Base-by-base conservation (phyloP, 2,888 invertebrate species). In the Stratiomys singularior region DNA sequence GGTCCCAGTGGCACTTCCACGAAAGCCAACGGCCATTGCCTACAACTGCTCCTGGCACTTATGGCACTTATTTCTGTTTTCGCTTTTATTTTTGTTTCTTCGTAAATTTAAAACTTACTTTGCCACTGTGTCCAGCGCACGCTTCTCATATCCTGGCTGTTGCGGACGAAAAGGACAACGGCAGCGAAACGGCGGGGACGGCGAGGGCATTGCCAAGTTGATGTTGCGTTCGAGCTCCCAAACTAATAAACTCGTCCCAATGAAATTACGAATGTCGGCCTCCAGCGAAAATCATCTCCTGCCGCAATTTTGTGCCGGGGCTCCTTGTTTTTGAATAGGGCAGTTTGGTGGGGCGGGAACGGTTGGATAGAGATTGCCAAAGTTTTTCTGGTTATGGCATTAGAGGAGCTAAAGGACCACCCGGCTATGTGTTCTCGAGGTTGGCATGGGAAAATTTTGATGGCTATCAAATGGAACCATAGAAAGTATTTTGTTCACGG, bases 221-320 rank as follows among this genome's bases (percentile, higher is more conserved):
- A 28, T 18, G 72, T 72, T 37, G 27, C 58, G 60, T 37, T 58
- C 18, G 30, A 23, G 15, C 60, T 58, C 25, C 74, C 9, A 58
- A 58, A 74, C 74, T 74, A 74, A 74, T 74, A 58, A 58, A 74
- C 74, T 74, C 58, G 37, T 28, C 60, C 58, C 18, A 15, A 60
- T 27, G 60, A 60, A 58, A 74, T 74, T 58, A 30, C 60, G 30
- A 28, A 56, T 28, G 18, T 46, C 18, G 9, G 23, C 58, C 58
- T 7, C 18, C 18, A 21, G 44, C 58, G 52, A 58, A 74, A 74
- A 58, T 37, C 56, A 74, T 15, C 74, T 58, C 74, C 13, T 23
- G 5, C 47, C 37, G 1, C 56, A 60, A 27, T 74, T n/a, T 30
- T 37, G 37, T 37, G 37, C 72, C 7, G 9, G 18, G 52, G 18